Evolutionary conservation across 92 coral and sea anemone genomes (phyloP).

Genomic region (Zoanthus sansibaricus): DNA sequence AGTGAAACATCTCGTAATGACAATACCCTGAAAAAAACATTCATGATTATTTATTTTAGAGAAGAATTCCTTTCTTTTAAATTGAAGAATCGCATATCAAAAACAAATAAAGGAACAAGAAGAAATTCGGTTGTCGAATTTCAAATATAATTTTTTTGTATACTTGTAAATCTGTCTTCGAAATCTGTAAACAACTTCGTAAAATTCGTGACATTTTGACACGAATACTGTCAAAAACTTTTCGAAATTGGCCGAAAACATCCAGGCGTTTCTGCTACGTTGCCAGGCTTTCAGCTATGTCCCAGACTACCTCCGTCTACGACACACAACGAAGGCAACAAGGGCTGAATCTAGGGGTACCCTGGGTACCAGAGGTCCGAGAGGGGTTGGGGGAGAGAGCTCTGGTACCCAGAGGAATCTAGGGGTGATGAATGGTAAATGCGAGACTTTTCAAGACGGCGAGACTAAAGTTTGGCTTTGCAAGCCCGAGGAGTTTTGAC

Average conservation of each 20-base stretch:
- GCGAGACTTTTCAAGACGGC: no score
- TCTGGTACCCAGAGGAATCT: no score
- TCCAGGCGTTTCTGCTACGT: slow-evolving; percentile 9
- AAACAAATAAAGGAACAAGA: neutral
- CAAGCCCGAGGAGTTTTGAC: no score
- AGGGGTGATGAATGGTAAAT: no score
- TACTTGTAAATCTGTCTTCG: slow-evolving; percentile 16
- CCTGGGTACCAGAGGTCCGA: no score
- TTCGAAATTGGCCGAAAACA: neutral
- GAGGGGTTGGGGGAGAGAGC: no score
- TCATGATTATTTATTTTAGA: neutral
- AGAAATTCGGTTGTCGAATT: neutral
- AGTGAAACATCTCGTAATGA: neutral
- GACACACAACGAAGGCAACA: neutral
- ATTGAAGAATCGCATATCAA: neutral
- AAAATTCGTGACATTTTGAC: neutral
- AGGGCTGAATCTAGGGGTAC: no score
- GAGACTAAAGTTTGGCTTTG: no score
- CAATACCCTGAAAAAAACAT: neutral
- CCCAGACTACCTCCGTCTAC: neutral
- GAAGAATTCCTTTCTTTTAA: neutral
- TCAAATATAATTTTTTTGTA: neutral
- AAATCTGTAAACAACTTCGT: neutral
- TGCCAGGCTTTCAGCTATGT: neutral
- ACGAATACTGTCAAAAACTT: no score